Base-by-base conservation (phyloP, 2,797 vertebrate species). In the Ctenopoma multispine region DNA sequence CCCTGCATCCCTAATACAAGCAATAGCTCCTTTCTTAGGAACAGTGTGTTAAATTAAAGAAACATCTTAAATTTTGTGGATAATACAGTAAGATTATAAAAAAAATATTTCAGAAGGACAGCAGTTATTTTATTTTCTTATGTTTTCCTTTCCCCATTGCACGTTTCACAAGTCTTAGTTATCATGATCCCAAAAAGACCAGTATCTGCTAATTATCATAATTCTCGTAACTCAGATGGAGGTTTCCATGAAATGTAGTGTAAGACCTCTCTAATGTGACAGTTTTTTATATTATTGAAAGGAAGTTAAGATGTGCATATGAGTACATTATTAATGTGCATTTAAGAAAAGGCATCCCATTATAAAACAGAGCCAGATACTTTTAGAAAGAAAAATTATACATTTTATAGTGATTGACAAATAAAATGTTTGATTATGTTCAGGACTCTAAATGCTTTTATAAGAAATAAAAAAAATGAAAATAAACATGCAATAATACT, bases 111-210 rank as follows among this genome's bases (percentile, higher is more conserved):
- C 34, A 34, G 1, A 34, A 12, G 40, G 14, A 3, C 44, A 46
- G 7, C 8, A 10, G 8, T 9, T 66, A 34, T 47, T 43, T 17
- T 21, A 47, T 51, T 43, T 3, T 18, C 27, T 14, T 14, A 1
- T 7, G 3, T 7, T 46, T 73, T 44, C 2, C 21, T 12, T 55
- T 36, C 6, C 56, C 7, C 4, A 14, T 9, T 65, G 41, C 1
- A 48, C 55, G 40, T 55, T 66, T 82, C 14, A 43, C n/a, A 73
- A 3, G 50, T 71, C 23, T 23, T 36, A 20, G 0, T 0, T 1
- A 24, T 7, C 62, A n/a, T 61, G 14, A 47, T 34, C 60, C 54
- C 58, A 76, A 86, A 75, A 66, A 81, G 41, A 61, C 5, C 31
- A 17, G 15, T 21, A 7, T 59, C 17, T 21, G 29, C 36, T 46